Evolutionary conservation across 2,113 vertebrate species (phyloP).

Genomic region (Leuciscus idus): DNA sequence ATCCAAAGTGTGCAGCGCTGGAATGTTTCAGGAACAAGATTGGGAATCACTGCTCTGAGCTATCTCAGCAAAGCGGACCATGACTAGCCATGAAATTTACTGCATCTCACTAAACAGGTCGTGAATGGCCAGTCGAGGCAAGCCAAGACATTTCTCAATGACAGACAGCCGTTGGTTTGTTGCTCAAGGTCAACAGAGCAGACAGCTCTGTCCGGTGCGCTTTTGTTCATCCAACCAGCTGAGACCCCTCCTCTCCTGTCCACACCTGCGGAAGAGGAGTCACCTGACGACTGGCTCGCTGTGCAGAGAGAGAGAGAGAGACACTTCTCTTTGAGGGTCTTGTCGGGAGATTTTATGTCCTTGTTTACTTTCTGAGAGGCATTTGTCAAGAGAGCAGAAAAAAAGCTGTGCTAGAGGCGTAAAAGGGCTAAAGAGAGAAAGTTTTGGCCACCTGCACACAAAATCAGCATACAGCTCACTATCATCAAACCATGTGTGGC

Average conservation of each 20-base stretch:
- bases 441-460: slow-evolving; percentile 66
- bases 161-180: slow-evolving; percentile 73
- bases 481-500: slow-evolving; percentile 53
- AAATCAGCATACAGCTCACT: slow-evolving; percentile 54
- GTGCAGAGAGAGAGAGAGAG: not conserved
- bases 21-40: not conserved
- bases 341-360: slow-evolving; percentile 64
- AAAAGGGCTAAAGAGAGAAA: slow-evolving; percentile 54
- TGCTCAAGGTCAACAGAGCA: slow-evolving; percentile 53
- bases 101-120: not conserved
- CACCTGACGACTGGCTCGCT: not conserved
- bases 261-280: slow-evolving; percentile 33
- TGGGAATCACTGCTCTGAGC: not conserved
- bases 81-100: not conserved
- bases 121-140: slow-evolving; percentile 56
- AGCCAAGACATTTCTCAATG: slow-evolving; percentile 69
- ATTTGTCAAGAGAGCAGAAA: slow-evolving; percentile 65
- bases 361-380: slow-evolving; percentile 64
- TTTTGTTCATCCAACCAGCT: slow-evolving; percentile 23
- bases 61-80: not conserved
- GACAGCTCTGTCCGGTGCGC: slow-evolving; percentile 4
- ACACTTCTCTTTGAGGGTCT: slow-evolving; percentile 48
- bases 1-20: not conserved
- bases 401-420: not conserved
- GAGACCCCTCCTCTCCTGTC: slow-evolving; percentile 38